These are phyloP conservation scores for Caenorhabditis drosophilae DNA, from an alignment of 2,888 invertebrate genomes.

Conservation along the genomic window DNA sequence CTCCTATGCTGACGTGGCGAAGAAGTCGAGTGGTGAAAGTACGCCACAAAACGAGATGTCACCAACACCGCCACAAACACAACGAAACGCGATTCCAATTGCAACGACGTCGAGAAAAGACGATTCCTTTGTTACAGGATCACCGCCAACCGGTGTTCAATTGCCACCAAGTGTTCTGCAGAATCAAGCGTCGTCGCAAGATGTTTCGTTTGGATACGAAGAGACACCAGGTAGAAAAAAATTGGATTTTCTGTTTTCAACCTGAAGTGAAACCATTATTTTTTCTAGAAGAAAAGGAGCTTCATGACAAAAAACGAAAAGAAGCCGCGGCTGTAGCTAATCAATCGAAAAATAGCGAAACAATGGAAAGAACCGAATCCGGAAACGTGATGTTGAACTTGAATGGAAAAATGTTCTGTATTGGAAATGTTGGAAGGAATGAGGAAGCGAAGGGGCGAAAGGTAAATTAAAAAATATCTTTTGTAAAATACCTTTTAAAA, in stretches of 20 bases:
- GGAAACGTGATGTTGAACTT: background rate
- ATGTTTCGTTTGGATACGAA: constrained; percentile 22
- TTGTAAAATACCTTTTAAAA: too few species aligned
- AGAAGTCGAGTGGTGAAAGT: constrained; percentile 33
- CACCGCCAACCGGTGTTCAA: constrained; percentile 11
- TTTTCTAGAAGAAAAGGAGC: constrained; percentile 1
- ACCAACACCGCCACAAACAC: too few species aligned
- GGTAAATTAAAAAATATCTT: background rate
- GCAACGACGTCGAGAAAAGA: background rate
- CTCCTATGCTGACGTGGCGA: constrained; percentile 45
- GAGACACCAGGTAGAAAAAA: constrained; percentile 14
- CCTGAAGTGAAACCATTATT: background rate
- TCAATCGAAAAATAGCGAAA: background rate
- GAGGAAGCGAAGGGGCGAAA: background rate
- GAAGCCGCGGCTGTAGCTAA: background rate
- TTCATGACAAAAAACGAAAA: constrained; percentile 3
- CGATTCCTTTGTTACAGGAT: background rate
- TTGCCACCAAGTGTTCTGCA: constrained; percentile 8
- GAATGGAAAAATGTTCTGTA: background rate
- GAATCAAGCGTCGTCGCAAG: background rate
- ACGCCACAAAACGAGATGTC: constrained; percentile 21
- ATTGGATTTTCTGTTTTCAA: background rate
- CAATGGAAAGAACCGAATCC: constrained; percentile 5
- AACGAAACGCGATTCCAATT: too few species aligned
- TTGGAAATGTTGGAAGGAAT: background rate